Base-by-base conservation (phyloP, 1,140 invertebrate species). In the Vollenhovia emeryi region DNA sequence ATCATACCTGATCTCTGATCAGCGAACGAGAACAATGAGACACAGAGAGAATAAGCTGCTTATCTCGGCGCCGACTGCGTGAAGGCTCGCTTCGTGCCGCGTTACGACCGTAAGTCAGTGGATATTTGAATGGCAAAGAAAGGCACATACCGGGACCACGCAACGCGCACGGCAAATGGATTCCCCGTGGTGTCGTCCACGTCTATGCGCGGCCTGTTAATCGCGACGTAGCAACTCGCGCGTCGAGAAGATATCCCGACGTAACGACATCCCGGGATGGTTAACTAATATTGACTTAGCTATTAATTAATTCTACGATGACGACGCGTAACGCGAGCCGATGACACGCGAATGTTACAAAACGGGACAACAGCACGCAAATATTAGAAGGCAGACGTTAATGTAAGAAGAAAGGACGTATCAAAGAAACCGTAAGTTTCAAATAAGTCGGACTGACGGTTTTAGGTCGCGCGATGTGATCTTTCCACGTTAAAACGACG, bases 181-280 rank as follows among this genome's bases (percentile, higher is more conserved):
- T 92, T 89, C 89, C 92, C 91, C 57, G 91, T 85, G 86, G 89
- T 90, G 92, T 87, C 85, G 85, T 91, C 86, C 87, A 78, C 71
- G 55, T 83, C 83, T 86, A 55, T n/a, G n/a, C 50, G 84, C 68
- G 85, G 86, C 85, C 87, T n/a, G 91, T 90, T 93, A 92, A 92
- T 93, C 91, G 91, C 88, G 55, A 71, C 87, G 57, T 40, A 68
- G 45, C 45, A 21, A 64, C 18, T 57, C 59, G 27, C 45, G 48
- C 64, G 57, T 57, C 55, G 45, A 33, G 45, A 78, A 50, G 43
- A 82, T 84, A 55, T 76, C 21, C 21, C 43, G 45, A 4, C 36
- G 27, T 33, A 48, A 33, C 40, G 59, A 36, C 62, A 36, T 36
- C 60, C n/a, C 50, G 24, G 15, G 33, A 18, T 13, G 27, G n/a